A percentile compares a stretch with the other conserved stretches of the same genome.
phyloP scores from a whole-genome alignment of 2,797 vertebrate genomes.

The Moxostoma hubbsi region DNA sequence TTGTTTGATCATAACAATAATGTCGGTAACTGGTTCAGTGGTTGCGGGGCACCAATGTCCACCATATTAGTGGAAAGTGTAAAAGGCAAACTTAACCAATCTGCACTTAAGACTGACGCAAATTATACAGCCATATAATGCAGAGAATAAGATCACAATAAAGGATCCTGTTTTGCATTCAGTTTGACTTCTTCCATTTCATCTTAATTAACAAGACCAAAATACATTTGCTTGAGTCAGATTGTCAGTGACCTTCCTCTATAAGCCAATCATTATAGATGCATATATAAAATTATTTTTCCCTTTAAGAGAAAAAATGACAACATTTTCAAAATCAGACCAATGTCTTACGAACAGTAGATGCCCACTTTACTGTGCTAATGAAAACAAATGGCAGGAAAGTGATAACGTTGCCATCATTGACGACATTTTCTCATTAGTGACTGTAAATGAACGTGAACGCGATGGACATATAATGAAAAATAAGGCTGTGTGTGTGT shows the following conservation, averaged over 20 bases:
- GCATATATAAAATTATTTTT: conserved; percentile 55
- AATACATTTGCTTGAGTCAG: conserved; percentile 18
- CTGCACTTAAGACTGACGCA: no score
- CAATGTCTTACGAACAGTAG: conserved; percentile 60
- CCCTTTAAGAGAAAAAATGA: conserved; percentile 51
- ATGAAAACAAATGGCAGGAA: conserved; percentile 64
- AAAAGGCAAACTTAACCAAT: no score
- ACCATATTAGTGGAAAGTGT: no score
- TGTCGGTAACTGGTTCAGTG: no score
- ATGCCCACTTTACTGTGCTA: conserved; percentile 53
- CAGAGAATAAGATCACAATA: background rate
- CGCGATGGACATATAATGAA: conserved; percentile 60
- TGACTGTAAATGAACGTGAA: conserved; percentile 62
- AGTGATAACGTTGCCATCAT: conserved; percentile 63
- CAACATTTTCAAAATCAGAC: conserved; percentile 55
- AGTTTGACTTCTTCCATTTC: conserved; percentile 30
- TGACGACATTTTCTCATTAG: conserved; percentile 70
- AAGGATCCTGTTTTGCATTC: conserved; percentile 31
- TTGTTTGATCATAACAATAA: no score
- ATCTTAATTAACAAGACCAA: conserved; percentile 24
- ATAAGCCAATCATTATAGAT: conserved; percentile 43
- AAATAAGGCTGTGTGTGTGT: conserved; percentile 53
- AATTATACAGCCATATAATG: conserved; percentile 1
- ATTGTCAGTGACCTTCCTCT: conserved; percentile 35
- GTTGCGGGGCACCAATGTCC: no score